Base-by-base conservation (phyloP, 2,888 invertebrate genomes). In the Thymelicus lineola region DNA sequence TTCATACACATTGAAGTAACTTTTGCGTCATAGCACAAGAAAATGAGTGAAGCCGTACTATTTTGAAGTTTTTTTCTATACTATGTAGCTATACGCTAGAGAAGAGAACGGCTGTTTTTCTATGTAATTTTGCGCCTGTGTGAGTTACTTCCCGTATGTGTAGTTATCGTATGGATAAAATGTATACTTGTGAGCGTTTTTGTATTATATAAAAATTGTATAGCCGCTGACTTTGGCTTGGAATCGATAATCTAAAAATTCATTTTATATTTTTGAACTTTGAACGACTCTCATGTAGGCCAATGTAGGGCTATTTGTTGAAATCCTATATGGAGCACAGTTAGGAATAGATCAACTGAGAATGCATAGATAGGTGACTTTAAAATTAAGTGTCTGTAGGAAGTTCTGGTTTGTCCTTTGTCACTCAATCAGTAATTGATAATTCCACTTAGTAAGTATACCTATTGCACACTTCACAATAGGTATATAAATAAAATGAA, bases 1-100 rank as follows among this genome's bases (percentile, higher is more conserved):
- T 80, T 83, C 81, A 82, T 88, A 88, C 86, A 82, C 82, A 81
- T 83, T 76, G 76, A 80, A 79, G 84, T 81, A 80, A 88, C 78
- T 83, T 84, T 91, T 83, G 84, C 81, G 75, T 88, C 83, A 77
- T 81, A 78, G 75, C 73, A 71, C 77, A 76, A 79, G 84, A 81
- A 86, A 85, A 83, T 83, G 83, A 88, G 82, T 80, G 90, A 89
- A 88, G 89, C 88, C 90, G 78, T 92, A 91, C 88, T 88, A 91
- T 92, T 93, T 92, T 91, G 88, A 91, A 92, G 90, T 91, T 91
- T 93, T 90, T 91, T 89, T 87, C 85, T 87, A 87, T 88, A 86
- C 74, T 82, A 86, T 79, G 79, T 88, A 85, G 84, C 84, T 85
- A 84, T 86, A 86, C 82, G 82, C 82, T 86, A 88, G 84, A 84